Conservation (phyloP, 2,797 vertebrate genomes). For the Selene dorsalis region DNA sequence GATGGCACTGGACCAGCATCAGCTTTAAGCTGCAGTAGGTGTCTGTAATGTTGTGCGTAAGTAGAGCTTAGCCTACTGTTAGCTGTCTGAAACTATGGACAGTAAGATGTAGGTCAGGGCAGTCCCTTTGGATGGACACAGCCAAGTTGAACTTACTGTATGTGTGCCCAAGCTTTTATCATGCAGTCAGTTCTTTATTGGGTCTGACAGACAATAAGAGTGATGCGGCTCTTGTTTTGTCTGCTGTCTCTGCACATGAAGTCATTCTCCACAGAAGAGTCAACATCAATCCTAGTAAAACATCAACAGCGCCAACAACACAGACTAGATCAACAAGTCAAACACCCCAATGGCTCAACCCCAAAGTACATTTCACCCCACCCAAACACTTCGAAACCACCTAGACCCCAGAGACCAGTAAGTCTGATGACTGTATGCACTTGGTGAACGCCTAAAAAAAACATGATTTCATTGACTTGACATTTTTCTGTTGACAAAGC, state of each 20-base stretch:
- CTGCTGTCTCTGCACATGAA: slow-evolving; percentile 35
- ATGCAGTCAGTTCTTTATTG: slow-evolving; percentile 32
- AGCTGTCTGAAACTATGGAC: slow-evolving; percentile 59
- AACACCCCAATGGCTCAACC: slow-evolving; percentile 43
- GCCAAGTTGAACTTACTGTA: slow-evolving; percentile 34
- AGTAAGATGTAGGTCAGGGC: slow-evolving; percentile 67
- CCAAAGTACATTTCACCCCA: slow-evolving; percentile 45
- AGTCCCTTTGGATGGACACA: slow-evolving; percentile 33
- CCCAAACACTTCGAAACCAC: slow-evolving; percentile 68
- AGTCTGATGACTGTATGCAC: slow-evolving; percentile 6
- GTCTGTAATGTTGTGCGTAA: slow-evolving; percentile 64
- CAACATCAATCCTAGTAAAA: slow-evolving; percentile 51
- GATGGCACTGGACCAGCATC: slow-evolving; percentile 46
- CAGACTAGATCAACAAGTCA: slow-evolving; percentile 40
- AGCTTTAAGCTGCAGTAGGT: slow-evolving; percentile 63
- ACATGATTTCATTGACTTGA: slow-evolving; percentile 38
- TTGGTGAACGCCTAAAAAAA: slow-evolving; percentile 41
- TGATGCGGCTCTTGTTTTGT: slow-evolving; percentile 37
- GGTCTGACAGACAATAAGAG: slow-evolving; percentile 45
- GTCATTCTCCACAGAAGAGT: slow-evolving; percentile 41
- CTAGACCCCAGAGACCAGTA: slow-evolving; percentile 57
- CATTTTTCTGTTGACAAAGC: slow-evolving; percentile 41
- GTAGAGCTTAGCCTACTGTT: slow-evolving; percentile 74
- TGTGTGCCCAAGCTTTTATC: slow-evolving; percentile 6
- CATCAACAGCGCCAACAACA: slow-evolving; percentile 41